Percentiles rank a stretch among this genome's conserved stretches.
These are phyloP conservation scores for Suncus etruscus DNA, from an alignment of 2,113 vertebrate species.

Conservation along the genomic window DNA sequence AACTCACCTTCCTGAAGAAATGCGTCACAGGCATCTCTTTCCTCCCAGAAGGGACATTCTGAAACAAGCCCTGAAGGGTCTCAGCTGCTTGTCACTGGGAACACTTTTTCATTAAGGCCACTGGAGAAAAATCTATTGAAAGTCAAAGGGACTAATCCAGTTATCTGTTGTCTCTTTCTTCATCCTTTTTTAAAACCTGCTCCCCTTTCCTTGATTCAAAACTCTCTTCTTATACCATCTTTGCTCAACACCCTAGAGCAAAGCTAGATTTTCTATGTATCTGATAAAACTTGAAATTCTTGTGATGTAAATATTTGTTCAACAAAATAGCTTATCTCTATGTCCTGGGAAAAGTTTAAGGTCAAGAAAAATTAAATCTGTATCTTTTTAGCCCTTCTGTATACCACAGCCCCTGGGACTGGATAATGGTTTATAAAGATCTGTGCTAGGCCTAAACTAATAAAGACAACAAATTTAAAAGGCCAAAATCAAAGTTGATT, in stretches of 20 bases:
- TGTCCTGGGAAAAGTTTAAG: not conserved
- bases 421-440: not conserved
- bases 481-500: not conserved
- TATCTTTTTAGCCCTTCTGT: not conserved
- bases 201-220: not conserved
- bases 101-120: slow-evolving; percentile 20
- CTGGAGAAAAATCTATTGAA: not conserved
- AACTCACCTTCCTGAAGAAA: not conserved
- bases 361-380: not conserved
- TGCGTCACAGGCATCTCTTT: not conserved
- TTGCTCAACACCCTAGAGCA: not conserved
- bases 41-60: not conserved
- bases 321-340: not conserved
- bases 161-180: not conserved
- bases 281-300: not conserved
- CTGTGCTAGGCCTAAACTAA: not conserved
- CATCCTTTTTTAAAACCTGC: not conserved
- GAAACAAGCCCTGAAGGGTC: not conserved
- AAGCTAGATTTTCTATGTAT: not conserved
- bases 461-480: not conserved
- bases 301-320: not conserved
- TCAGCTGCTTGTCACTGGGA: not conserved
- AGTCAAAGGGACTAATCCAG: slow-evolving; percentile 30
- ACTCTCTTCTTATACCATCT: not conserved
- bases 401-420: not conserved